Evolutionary conservation across 2,113 vertebrate species (phyloP), one percentile per base, ranked within the genome.

Genomic region (Chrysemys picta): DNA sequence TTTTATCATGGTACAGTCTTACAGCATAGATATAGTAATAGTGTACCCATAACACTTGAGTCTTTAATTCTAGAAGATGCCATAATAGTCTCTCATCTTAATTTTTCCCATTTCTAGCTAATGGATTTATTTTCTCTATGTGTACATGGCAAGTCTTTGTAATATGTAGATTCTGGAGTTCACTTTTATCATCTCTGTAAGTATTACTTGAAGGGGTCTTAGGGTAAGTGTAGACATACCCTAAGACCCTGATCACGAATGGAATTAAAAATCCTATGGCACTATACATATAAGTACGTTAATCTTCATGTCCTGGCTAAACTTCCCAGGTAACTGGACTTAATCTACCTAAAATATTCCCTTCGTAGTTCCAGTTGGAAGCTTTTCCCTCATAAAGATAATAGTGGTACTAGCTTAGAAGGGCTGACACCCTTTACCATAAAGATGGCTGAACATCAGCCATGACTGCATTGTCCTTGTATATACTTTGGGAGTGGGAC

Each of bases 1-100:
- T 82, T 92, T 97, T 88, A 72, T 80, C 42, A 75, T 89, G 89
- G 82, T 91, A 62, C 72, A 79, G 59, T 85, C 89, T 94, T 95
- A 85, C 21, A 89, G 92, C 0, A 1, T 79, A 69, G 69, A 25
- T 89, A 38, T 12, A 72, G 52, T 11, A 78, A 65, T 90, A 65
- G 5, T 81, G 45, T 81, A 69, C 65, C 88, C 4, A 0, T 42
- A 93, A 57, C 14, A 54, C 29, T 82, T 62, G 24, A 56, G 82
- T 90, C 83, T 84, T 95, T 86, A 86, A 82, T 84, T 96, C 59
- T 85, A 87, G 87, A 89, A 93, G 49, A 88, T 88, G 59, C 7
- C 38, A 85, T 49, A 38, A 8, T 69, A 62, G 13, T 16, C 79
- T 31, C 29, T 86, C 82, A 27, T 29, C 12, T 85, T 56, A 57